Evolutionary conservation across 2,113 vertebrate genomes (phyloP).

Genomic region (Rana temporaria): DNA sequence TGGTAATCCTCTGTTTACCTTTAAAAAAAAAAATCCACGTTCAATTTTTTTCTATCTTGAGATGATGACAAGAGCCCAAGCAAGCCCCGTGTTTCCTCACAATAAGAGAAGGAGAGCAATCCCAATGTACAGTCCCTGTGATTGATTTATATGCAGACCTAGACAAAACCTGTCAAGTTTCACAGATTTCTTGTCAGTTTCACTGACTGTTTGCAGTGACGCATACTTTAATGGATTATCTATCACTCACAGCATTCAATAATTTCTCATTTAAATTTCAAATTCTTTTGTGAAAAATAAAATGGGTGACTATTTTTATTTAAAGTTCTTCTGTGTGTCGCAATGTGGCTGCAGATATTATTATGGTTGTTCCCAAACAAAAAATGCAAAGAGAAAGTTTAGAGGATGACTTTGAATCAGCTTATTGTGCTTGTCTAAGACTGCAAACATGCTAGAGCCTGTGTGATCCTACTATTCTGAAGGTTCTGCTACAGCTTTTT

Average conservation of each 20-base stretch:
- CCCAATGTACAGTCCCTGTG: constrained; percentile 19
- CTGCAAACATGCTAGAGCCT: too few species aligned
- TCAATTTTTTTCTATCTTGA: background rate
- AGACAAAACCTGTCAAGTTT: constrained; percentile 46
- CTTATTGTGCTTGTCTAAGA: too few species aligned
- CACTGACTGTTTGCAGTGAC: constrained; percentile 33
- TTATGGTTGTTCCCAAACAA: background rate
- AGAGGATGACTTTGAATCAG: too few species aligned
- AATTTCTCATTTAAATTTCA: constrained; percentile 18
- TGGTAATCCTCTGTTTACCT: too few species aligned
- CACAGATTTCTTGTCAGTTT: constrained; percentile 35
- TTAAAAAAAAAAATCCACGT: too few species aligned
- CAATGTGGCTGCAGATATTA: background rate
- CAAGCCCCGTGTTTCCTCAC: constrained; percentile 1
- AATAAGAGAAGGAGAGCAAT: constrained; percentile 9
- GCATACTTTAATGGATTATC: constrained; percentile 41
- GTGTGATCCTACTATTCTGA: too few species aligned
- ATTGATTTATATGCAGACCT: constrained; percentile 41
- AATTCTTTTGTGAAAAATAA: constrained; percentile 11
- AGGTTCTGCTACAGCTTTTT: too few species aligned
- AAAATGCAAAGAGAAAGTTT: background rate
- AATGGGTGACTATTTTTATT: constrained; percentile 15
- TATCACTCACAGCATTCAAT: constrained; percentile 39
- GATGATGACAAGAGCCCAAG: background rate
- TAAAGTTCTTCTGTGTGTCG: background rate